phyloP scores from a whole-genome alignment of 2,888 invertebrate genomes.

The Erannis defoliaria region DNA sequence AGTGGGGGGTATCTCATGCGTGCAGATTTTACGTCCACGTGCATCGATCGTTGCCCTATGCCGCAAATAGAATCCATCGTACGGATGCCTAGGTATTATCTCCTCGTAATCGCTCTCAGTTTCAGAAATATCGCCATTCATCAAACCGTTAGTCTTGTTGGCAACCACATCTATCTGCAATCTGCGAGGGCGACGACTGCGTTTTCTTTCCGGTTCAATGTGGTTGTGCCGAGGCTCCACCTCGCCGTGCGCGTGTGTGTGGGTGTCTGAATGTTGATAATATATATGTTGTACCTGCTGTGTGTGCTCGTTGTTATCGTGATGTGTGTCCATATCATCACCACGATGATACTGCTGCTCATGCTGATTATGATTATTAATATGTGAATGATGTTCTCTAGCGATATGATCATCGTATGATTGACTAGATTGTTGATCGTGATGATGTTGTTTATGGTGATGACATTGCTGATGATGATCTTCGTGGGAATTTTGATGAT shows the following conservation, averaged over 20 bases:
- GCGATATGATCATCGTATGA: slow-evolving; percentile 34
- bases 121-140: slow-evolving; percentile 67
- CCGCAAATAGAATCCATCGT: slow-evolving; percentile 80
- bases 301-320: slow-evolving; percentile 42
- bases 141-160: slow-evolving; percentile 40
- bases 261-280: slow-evolving; percentile 29
- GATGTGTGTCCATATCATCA: slow-evolving; percentile 37
- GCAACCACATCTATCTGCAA: slow-evolving; percentile 48
- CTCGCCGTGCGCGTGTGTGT: slow-evolving; percentile 44
- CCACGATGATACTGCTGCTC: slow-evolving; percentile 34
- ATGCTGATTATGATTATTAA: slow-evolving; percentile 40
- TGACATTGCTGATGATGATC: slow-evolving; percentile 42
- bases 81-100: slow-evolving; percentile 78
- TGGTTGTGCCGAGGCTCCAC: slow-evolving; percentile 62
- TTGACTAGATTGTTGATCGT: slow-evolving; percentile 44
- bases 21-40: slow-evolving; percentile 75
- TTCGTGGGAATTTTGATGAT: slow-evolving; percentile 32
- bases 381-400: slow-evolving; percentile 39
- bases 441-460: slow-evolving; percentile 37
- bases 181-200: slow-evolving; percentile 46
- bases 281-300: slow-evolving; percentile 38
- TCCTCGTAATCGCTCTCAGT: slow-evolving; percentile 69
- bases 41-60: slow-evolving; percentile 75
- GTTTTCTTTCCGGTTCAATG: slow-evolving; percentile 57
- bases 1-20: slow-evolving; percentile 75